Evolutionary conservation across 2,888 invertebrate genomes (phyloP).

Genomic region (Linnaemya tessellans): DNA sequence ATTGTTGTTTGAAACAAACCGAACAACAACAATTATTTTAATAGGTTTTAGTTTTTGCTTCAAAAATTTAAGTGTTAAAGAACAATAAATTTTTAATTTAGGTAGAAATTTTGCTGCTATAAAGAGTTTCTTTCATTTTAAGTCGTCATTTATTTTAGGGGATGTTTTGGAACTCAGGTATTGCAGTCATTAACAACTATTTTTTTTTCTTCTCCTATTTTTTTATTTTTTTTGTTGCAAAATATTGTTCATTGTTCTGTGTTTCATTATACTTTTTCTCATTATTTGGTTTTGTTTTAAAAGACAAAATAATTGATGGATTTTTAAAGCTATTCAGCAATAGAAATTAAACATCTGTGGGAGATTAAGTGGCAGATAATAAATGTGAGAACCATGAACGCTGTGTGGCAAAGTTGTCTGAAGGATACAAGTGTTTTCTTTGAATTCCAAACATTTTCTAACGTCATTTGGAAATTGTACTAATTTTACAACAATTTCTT

Average conservation of each 20-base stretch:
- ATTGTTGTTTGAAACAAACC: slow-evolving; percentile 27
- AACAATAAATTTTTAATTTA: slow-evolving; percentile 32
- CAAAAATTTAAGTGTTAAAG: slow-evolving; percentile 37
- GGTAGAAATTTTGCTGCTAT: slow-evolving; percentile 9
- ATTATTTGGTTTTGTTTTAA: slow-evolving; percentile 8
- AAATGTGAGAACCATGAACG: not conserved
- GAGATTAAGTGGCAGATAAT: slow-evolving; percentile 57
- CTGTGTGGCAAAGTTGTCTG: not conserved
- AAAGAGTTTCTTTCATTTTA: not conserved
- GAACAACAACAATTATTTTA: slow-evolving; percentile 8
- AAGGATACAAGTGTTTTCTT: not conserved
- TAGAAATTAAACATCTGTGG: slow-evolving; percentile 53
- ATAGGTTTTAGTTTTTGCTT: slow-evolving; percentile 5
- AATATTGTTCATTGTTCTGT: slow-evolving; percentile 12
- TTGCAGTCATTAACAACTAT: not conserved
- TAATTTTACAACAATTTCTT: not conserved
- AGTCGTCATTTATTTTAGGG: slow-evolving; percentile 11
- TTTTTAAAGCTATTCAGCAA: not conserved
- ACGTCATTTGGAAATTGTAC: not conserved
- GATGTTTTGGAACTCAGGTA: slow-evolving; percentile 27
- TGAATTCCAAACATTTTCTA: not conserved
- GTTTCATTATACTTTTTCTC: no score
- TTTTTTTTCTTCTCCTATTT: not conserved
- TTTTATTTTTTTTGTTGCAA: not conserved
- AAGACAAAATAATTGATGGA: slow-evolving; percentile 26